Percentiles rank a stretch among this genome's conserved stretches.
Conservation (phyloP, 2,797 vertebrate species). For the Melanotaenia nigrans region DNA sequence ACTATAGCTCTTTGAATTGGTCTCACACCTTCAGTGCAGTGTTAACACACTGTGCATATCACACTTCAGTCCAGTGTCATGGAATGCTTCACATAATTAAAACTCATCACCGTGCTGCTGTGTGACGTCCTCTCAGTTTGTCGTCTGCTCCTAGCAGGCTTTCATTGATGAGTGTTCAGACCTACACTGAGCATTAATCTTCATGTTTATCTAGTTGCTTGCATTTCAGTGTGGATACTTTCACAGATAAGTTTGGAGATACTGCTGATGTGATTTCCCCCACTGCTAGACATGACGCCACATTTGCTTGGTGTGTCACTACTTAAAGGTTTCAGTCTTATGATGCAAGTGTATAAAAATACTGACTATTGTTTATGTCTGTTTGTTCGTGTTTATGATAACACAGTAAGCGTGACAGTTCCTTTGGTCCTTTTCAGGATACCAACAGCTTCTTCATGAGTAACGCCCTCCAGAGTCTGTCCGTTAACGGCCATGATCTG, state of each 20-base stretch:
- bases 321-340: constrained; percentile 8
- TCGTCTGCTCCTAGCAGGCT: constrained; percentile 21
- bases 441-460: constrained; percentile 95
- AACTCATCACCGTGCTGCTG: neutral
- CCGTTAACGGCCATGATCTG: constrained; percentile 97
- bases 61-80: constrained; percentile 38
- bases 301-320: neutral
- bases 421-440: constrained; percentile 97
- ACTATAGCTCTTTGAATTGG: constrained; percentile 57
- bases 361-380: neutral
- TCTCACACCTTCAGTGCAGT: constrained; percentile 43
- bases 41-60: constrained; percentile 21
- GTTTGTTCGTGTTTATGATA: constrained; percentile 84
- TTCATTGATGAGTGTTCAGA: constrained; percentile 60
- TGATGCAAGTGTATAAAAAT: constrained; percentile 4
- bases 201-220: constrained; percentile 24
- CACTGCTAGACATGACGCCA: neutral
- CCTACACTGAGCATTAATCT: constrained; percentile 38
- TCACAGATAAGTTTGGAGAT: constrained; percentile 12
- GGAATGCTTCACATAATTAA: constrained; percentile 42
- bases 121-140: constrained; percentile 2
- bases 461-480: constrained; percentile 94
- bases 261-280: constrained; percentile 10
- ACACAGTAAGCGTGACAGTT: constrained; percentile 91
- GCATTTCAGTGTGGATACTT: constrained; percentile 42